Percentiles rank a stretch among this genome's conserved stretches.
Evolutionary conservation across 2,113 vertebrate genomes (phyloP).

Genomic region (Jaculus jaculus): DNA sequence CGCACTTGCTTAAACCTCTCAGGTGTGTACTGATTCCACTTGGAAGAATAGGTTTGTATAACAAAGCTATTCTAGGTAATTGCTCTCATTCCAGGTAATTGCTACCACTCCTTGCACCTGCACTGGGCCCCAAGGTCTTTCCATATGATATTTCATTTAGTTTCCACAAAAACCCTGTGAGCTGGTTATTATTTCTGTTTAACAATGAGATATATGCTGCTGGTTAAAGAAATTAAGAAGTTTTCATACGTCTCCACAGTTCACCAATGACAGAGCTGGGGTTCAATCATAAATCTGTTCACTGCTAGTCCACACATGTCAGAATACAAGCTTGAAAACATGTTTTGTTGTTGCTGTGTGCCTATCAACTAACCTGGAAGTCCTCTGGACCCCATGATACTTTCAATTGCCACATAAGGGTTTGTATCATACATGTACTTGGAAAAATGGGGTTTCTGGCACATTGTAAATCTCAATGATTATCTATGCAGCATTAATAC

Average conservation of each 20-base stretch:
- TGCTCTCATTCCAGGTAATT: conserved; percentile 47
- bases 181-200: conserved; percentile 50
- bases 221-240: background rate
- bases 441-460: background rate
- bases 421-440: background rate
- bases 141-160: conserved; percentile 37
- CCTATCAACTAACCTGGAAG: background rate
- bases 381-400: background rate
- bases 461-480: background rate
- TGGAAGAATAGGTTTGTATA: conserved; percentile 56
- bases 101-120: background rate
- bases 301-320: background rate
- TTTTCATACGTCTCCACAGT: conserved; percentile 23
- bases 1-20: conserved; percentile 27
- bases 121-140: background rate
- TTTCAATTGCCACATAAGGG: background rate
- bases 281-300: background rate
- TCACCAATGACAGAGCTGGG: background rate
- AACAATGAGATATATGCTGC: background rate
- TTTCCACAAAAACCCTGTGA: background rate
- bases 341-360: background rate
- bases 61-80: conserved; percentile 58
- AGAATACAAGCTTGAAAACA: background rate
- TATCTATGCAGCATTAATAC: background rate
- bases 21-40: conserved; percentile 34